These are phyloP conservation scores for Germaria angustata DNA, from an alignment of 2,888 invertebrate genomes.

Conservation along the genomic window DNA sequence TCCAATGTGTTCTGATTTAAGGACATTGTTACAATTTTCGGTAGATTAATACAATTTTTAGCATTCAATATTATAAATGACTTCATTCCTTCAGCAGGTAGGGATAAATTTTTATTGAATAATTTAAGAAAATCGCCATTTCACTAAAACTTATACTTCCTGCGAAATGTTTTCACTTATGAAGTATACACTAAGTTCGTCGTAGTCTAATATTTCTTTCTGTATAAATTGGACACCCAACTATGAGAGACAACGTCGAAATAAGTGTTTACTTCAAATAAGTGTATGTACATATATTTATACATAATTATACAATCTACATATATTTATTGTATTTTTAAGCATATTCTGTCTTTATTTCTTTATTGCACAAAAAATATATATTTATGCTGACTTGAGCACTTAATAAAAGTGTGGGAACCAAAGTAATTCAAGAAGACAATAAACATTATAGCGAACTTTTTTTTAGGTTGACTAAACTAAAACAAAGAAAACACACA, in stretches of 20 bases:
- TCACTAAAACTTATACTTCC: no score
- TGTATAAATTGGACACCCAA: constrained; percentile 41
- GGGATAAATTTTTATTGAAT: no score
- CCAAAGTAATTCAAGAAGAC: constrained; percentile 60
- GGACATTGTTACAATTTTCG: no score
- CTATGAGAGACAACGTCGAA: constrained; percentile 50
- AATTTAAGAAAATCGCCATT: no score
- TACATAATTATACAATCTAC: neutral
- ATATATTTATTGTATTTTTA: constrained; percentile 51
- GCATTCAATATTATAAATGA: no score
- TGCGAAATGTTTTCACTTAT: neutral
- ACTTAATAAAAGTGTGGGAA: constrained; percentile 61
- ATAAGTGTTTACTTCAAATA: constrained; percentile 22
- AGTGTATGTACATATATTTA: neutral
- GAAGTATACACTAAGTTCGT: neutral
- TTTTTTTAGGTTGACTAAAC: constrained; percentile 31
- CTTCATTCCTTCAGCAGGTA: no score
- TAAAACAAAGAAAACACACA: constrained; percentile 4
- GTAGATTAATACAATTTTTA: no score
- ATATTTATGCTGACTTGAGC: constrained; percentile 58
- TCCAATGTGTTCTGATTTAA: no score
- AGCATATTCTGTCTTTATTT: constrained; percentile 44
- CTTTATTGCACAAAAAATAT: constrained; percentile 54
- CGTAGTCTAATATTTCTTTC: neutral
- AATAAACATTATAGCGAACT: constrained; percentile 51